A percentile compares a stretch with the other conserved stretches of the same genome.
These are phyloP conservation scores for Siderastrea radians DNA, from an alignment of 92 coral and sea anemone genomes.

Conservation along the genomic window DNA sequence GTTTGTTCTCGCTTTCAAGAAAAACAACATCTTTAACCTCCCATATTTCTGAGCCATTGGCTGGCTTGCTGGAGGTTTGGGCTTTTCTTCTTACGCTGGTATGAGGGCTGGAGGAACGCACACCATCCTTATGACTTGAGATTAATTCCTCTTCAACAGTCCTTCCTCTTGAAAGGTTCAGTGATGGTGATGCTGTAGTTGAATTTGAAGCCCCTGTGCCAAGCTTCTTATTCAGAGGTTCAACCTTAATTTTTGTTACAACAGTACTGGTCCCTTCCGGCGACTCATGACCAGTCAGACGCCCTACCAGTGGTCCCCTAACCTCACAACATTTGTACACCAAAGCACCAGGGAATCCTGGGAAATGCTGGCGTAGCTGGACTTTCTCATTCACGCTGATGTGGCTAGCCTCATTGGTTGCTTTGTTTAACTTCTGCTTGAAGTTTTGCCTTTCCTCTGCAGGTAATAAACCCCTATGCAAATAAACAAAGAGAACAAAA, in stretches of 20 bases:
- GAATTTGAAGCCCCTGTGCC: background rate
- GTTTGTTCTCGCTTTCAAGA: constrained; percentile 90
- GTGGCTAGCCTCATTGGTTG: constrained; percentile 68
- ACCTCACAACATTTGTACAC: constrained; percentile 82
- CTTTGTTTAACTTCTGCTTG: constrained; percentile 85
- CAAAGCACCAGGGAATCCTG: constrained; percentile 94
- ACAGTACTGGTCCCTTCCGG: constrained; percentile 69
- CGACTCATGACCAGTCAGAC: constrained; percentile 81
- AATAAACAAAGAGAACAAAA: background rate
- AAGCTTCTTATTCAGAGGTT: constrained; percentile 40
- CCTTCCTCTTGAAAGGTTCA: constrained; percentile 24
- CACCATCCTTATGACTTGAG: constrained; percentile 26
- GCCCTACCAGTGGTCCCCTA: constrained; percentile 83
- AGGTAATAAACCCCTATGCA: constrained; percentile 88
- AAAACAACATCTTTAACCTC: constrained; percentile 88
- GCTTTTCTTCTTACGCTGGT: constrained; percentile 72
- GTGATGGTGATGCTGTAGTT: constrained; percentile 3
- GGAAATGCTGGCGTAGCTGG: constrained; percentile 84
- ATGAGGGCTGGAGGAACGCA: constrained; percentile 73
- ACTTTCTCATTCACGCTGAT: constrained; percentile 84
- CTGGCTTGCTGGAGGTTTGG: constrained; percentile 18
- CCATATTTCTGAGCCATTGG: constrained; percentile 77
- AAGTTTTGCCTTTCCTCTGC: constrained; percentile 90
- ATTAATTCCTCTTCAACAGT: constrained; percentile 33
- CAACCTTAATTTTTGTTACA: constrained; percentile 84